phyloP scores from a whole-genome alignment of 2,797 vertebrate species.

The Parauchenoglanis punctatus region DNA sequence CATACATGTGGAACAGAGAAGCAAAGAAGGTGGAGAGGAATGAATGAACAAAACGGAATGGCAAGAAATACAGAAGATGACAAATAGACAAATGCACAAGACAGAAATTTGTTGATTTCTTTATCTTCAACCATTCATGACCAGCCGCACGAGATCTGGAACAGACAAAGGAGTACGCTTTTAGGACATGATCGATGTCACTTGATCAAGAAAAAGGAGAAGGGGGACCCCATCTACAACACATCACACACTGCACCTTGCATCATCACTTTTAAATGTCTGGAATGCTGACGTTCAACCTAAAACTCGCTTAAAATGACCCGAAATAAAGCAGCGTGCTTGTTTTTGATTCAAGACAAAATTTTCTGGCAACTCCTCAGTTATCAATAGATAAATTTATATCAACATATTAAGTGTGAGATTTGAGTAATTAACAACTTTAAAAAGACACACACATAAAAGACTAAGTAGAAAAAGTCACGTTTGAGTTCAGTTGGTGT shows the following conservation, averaged over 20 bases:
- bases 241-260: conserved; percentile 12
- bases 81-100: conserved; percentile 43
- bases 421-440: not conserved
- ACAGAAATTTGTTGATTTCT: conserved; percentile 47
- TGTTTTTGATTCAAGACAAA: not conserved
- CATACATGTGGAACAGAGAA: conserved; percentile 40
- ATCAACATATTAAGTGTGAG: not conserved
- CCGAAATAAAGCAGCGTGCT: not conserved
- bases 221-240: conserved; percentile 65
- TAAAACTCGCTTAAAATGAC: not conserved
- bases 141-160: conserved; percentile 82
- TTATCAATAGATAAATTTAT: not conserved
- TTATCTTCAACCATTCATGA: conserved; percentile 81
- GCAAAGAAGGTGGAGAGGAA: conserved; percentile 38
- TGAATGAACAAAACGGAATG: conserved; percentile 45
- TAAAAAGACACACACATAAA: not conserved
- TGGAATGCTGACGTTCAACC: not conserved
- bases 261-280: not conserved
- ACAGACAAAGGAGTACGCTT: conserved; percentile 48
- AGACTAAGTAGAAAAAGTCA: not conserved
- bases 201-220: not conserved
- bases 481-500: not conserved
- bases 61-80: conserved; percentile 31
- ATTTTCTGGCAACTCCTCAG: not conserved
- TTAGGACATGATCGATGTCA: conserved; percentile 39